Evolutionary conservation across 2,888 invertebrate genomes (phyloP).

Genomic region (Crossocerus cetratus): DNA sequence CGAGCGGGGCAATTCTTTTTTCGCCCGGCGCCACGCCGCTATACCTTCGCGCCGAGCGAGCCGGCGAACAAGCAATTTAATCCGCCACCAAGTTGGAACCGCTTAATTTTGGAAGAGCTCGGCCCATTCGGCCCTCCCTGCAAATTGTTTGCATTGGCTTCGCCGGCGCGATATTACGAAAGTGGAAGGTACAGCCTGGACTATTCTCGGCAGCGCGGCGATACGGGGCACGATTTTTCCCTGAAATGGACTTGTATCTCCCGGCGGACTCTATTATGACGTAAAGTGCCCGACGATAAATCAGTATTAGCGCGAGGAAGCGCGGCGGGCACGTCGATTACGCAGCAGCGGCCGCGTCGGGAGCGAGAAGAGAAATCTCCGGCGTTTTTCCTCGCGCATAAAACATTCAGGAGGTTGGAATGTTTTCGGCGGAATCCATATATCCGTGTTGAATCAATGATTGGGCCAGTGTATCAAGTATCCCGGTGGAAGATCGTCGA

Average conservation of each 20-base stretch:
- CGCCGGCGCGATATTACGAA: not conserved
- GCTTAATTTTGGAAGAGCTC: constrained; percentile 34
- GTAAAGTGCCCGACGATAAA: not conserved
- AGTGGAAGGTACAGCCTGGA: too few species aligned
- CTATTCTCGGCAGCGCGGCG: not conserved
- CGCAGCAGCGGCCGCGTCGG: not conserved
- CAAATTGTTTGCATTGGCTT: constrained; percentile 29
- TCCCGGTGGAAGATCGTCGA: constrained; percentile 51
- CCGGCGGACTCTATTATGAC: not conserved
- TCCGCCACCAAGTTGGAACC: constrained; percentile 36
- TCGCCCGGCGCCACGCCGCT: constrained; percentile 28
- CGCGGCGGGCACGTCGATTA: not conserved
- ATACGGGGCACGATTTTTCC: not conserved
- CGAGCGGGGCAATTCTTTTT: constrained; percentile 44
- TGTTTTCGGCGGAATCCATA: constrained; percentile 19
- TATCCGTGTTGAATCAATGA: constrained; percentile 50
- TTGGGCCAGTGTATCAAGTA: constrained; percentile 48
- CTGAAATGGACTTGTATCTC: not conserved
- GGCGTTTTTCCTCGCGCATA: constrained; percentile 3
- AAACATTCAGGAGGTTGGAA: constrained; percentile 32
- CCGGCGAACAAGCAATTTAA: constrained; percentile 50
- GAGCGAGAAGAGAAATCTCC: constrained; percentile 26
- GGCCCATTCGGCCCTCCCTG: constrained; percentile 7
- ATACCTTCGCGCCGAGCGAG: constrained; percentile 11
- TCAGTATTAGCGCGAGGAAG: not conserved